Evolutionary conservation across 2,113 vertebrate species (phyloP).

Genomic region (Daphoenositta chrysoptera): DNA sequence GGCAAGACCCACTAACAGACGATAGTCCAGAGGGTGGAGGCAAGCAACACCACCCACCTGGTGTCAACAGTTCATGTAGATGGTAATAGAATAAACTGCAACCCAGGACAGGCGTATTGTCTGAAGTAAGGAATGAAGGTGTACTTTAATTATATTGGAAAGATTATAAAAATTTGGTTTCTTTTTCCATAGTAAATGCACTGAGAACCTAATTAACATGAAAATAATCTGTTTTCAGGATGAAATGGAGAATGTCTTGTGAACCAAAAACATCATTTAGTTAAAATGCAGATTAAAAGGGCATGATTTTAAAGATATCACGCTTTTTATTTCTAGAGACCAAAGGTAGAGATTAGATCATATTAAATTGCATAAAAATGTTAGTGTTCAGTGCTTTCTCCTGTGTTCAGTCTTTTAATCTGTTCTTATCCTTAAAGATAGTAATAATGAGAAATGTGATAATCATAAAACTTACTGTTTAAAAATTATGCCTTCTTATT

Average conservation of each 20-base stretch:
- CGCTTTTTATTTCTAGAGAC: not conserved
- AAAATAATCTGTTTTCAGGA: conserved; percentile 1
- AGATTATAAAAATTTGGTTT: not conserved
- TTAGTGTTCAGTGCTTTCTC: not conserved
- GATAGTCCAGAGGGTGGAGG: no score
- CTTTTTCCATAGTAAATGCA: not conserved
- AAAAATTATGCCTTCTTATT: conserved; percentile 4
- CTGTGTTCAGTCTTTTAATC: conserved; percentile 18
- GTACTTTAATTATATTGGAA: not conserved
- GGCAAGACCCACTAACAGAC: no score
- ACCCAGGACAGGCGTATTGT: no score
- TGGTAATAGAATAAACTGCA: no score
- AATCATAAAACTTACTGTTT: not conserved
- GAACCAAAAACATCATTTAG: not conserved
- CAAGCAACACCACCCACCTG: no score
- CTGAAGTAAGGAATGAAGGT: not conserved
- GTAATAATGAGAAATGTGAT: conserved; percentile 35
- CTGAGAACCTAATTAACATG: not conserved
- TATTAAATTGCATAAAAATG: not conserved
- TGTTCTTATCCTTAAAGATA: conserved; percentile 9
- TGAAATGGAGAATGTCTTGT: not conserved
- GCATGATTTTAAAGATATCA: not conserved
- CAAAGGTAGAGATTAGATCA: not conserved
- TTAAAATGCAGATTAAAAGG: conserved; percentile 16
- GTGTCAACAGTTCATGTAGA: no score